These are phyloP conservation scores for Acheta domesticus DNA, from an alignment of 2,888 invertebrate genomes.

Conservation along the genomic window DNA sequence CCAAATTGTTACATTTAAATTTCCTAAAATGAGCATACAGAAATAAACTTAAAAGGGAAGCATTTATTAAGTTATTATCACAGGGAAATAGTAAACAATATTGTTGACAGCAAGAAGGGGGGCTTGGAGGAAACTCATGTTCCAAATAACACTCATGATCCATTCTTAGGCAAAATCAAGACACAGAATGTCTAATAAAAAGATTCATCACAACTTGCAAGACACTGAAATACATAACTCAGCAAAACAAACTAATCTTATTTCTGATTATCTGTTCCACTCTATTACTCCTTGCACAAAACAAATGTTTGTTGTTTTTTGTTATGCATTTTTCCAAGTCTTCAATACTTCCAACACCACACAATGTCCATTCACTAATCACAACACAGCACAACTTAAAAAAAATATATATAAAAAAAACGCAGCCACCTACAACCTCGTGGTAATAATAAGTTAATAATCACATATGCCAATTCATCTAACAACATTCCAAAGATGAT, in stretches of 20 bases:
- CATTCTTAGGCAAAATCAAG: conserved; percentile 27
- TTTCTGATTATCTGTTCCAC: conserved; percentile 23
- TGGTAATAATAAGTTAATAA: conserved; percentile 26
- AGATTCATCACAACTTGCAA: conserved; percentile 18
- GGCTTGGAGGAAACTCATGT: conserved; percentile 22
- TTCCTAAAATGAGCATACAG: conserved; percentile 12
- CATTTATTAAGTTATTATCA: conserved; percentile 37
- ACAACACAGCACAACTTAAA: conserved; percentile 30
- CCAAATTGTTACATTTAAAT: conserved; percentile 27
- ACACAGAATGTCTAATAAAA: conserved; percentile 25
- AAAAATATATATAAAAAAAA: conserved; percentile 28
- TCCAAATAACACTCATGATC: conserved; percentile 31
- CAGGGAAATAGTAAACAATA: conserved; percentile 35
- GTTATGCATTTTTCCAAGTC: conserved; percentile 20
- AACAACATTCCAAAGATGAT: conserved; percentile 21
- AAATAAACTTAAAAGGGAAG: conserved; percentile 34
- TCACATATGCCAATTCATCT: conserved; percentile 27
- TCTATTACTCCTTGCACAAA: conserved; percentile 29
- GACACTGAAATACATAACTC: conserved; percentile 20
- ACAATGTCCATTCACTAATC: conserved; percentile 28
- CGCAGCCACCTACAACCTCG: conserved; percentile 29
- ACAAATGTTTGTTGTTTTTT: conserved; percentile 24
- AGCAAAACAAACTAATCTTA: background rate
- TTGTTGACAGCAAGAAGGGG: conserved; percentile 26
- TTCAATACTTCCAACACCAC: conserved; percentile 26